Conservation (phyloP, 1,140 invertebrate genomes). For the Pseudomyrmex flavicornis region DNA sequence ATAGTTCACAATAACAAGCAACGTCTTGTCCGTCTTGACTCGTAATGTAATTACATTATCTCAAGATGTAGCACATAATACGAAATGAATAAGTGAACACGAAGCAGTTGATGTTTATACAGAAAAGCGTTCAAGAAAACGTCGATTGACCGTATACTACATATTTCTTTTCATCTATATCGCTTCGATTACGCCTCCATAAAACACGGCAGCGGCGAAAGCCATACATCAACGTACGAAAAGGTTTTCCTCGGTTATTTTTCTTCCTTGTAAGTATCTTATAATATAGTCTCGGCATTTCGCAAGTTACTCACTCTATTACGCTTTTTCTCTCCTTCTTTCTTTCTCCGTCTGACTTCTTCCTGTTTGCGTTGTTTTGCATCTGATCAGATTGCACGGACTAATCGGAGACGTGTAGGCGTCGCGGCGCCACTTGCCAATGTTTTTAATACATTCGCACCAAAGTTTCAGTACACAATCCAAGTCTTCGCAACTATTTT, state of each 20-base stretch:
- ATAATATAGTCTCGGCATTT: slow-evolving; percentile 25
- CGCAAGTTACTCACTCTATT: slow-evolving; percentile 21
- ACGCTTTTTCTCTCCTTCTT: neutral
- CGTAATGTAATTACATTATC: neutral
- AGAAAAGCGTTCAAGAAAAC: neutral
- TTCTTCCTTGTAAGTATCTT: slow-evolving; percentile 8
- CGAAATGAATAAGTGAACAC: neutral
- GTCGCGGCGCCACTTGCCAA: slow-evolving; percentile 70
- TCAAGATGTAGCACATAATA: neutral
- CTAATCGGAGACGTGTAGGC: neutral
- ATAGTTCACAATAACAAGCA: too few species aligned
- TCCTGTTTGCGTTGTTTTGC: slow-evolving; percentile 27
- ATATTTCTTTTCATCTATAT: slow-evolving; percentile 8
- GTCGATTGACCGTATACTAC: neutral
- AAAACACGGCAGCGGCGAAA: slow-evolving; percentile 45
- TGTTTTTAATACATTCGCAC: neutral
- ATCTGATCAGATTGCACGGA: neutral
- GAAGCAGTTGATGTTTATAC: neutral
- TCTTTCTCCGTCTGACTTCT: too few species aligned
- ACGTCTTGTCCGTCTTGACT: too few species aligned
- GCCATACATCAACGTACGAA: slow-evolving; percentile 32
- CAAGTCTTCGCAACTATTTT: neutral
- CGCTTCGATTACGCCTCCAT: slow-evolving; percentile 56
- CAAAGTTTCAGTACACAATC: neutral
- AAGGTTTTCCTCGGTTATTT: slow-evolving; percentile 13